Evolutionary conservation across 2,888 invertebrate species (phyloP).

Genomic region (Phrixothrix hirtus): DNA sequence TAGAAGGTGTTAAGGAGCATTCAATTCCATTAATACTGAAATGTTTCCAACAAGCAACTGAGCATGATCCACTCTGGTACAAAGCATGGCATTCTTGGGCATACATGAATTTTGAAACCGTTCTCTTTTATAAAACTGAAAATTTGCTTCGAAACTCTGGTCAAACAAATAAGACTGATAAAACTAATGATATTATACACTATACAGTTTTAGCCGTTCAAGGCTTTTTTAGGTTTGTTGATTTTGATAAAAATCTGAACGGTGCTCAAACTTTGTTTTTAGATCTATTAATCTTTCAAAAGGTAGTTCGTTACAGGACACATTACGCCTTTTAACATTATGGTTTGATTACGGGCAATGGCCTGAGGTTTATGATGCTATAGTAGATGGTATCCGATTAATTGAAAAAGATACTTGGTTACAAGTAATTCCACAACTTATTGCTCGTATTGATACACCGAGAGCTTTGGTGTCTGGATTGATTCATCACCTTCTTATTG

Average conservation of each 20-base stretch:
- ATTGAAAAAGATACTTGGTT: constrained; percentile 99
- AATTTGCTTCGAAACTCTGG: constrained; percentile 41
- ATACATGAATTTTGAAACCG: constrained; percentile 96
- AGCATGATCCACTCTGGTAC: constrained; percentile 86
- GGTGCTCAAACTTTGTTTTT: too few species aligned
- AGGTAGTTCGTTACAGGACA: constrained; percentile 94
- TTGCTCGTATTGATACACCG: constrained; percentile 95
- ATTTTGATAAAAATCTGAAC: too few species aligned
- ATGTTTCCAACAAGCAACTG: constrained; percentile 82
- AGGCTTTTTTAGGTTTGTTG: constrained; percentile 84
- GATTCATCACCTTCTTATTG: constrained; percentile 91
- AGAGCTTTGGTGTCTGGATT: constrained; percentile 84
- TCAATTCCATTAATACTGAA: constrained; percentile 76
- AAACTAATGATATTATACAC: constrained; percentile 61
- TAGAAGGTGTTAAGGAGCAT: constrained; percentile 77
- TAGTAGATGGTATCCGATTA: constrained; percentile 87
- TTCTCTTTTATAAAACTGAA: constrained; percentile 63
- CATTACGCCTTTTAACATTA: constrained; percentile 86
- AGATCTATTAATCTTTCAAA: constrained; percentile 91
- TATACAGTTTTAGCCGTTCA: constrained; percentile 93
- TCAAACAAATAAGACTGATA: constrained; percentile 32
- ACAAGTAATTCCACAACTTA: constrained; percentile 98
- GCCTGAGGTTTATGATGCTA: constrained; percentile 90
- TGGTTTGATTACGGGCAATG: constrained; percentile 99
- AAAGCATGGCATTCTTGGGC: constrained; percentile 99